Percentiles rank a stretch among this genome's conserved stretches.
These are phyloP conservation scores for Erythrocercus mccallii DNA, from an alignment of 2,113 vertebrate species.

Conservation along the genomic window DNA sequence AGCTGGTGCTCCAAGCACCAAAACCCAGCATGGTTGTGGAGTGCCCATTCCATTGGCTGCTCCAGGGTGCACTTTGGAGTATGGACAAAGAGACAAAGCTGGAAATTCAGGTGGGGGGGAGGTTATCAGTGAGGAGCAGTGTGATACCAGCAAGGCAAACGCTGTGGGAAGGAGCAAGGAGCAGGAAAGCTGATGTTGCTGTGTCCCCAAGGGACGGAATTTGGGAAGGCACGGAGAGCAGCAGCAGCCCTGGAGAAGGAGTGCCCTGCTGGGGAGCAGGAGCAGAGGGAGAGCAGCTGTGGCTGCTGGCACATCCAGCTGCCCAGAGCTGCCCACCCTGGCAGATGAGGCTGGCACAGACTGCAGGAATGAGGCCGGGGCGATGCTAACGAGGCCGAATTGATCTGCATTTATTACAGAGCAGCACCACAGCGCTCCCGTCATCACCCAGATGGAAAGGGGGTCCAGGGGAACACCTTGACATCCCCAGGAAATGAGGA, in stretches of 20 bases:
- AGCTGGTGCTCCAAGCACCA: background rate
- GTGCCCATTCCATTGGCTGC: background rate
- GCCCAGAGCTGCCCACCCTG: constrained; percentile 4
- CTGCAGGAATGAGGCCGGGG: background rate
- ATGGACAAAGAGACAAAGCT: background rate
- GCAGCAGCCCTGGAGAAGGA: background rate
- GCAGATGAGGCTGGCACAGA: constrained; percentile 44
- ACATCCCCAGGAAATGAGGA: constrained; percentile 33
- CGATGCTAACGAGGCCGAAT: constrained; percentile 3
- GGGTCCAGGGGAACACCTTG: constrained; percentile 52
- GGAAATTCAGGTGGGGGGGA: background rate
- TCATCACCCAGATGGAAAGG: background rate
- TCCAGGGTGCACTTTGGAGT: background rate
- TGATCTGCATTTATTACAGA: constrained; percentile 17
- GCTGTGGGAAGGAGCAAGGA: background rate
- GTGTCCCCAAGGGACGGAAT: accelerated
- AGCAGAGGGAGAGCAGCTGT: constrained; percentile 13
- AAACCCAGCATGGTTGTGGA: background rate
- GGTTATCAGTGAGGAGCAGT: background rate
- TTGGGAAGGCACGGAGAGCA: background rate
- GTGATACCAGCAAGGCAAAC: accelerated
- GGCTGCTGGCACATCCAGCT: background rate
- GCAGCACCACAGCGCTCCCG: background rate
- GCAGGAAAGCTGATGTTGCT: too few relatives aligned
- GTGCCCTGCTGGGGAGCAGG: background rate